These are phyloP conservation scores for Pelochelys cantorii DNA, from an alignment of 2,797 vertebrate genomes.

Conservation along the genomic window DNA sequence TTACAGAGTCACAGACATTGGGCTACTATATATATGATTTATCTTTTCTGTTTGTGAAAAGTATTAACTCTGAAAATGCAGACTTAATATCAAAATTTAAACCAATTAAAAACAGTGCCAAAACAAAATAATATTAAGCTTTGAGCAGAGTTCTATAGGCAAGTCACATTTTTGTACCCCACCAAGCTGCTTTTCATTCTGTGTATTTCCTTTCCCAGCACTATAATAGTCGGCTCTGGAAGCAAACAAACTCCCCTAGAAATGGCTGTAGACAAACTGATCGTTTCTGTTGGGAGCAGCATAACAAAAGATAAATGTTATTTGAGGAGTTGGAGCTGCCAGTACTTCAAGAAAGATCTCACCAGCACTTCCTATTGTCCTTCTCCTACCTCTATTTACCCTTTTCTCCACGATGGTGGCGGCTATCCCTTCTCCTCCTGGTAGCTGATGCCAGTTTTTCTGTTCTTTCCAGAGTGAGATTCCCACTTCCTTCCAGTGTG, in stretches of 20 bases:
- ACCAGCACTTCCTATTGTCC: neutral
- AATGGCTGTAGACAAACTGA: neutral
- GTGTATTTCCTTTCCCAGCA: neutral
- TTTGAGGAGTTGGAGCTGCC: neutral
- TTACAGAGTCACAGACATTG: too few relatives aligned
- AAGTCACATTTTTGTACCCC: fast-evolving
- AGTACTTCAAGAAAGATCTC: neutral
- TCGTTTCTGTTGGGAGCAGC: neutral
- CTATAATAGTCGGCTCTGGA: neutral
- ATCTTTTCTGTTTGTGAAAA: neutral
- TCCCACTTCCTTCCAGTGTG: neutral
- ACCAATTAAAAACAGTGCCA: neutral
- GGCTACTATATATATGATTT: too few relatives aligned
- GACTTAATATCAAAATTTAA: neutral
- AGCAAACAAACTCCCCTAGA: neutral
- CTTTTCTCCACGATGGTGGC: neutral
- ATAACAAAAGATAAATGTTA: neutral
- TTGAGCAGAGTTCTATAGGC: neutral
- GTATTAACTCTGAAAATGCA: neutral
- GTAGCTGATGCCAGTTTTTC: neutral
- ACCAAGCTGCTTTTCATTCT: neutral
- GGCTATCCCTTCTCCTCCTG: too few relatives aligned
- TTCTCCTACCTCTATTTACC: neutral
- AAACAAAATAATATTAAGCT: neutral
- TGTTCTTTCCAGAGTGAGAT: neutral